A percentile compares a stretch with the other conserved stretches of the same genome.
These are phyloP conservation scores for Ennomos erosarius DNA, from an alignment of 2,888 invertebrate genomes.

Conservation along the genomic window DNA sequence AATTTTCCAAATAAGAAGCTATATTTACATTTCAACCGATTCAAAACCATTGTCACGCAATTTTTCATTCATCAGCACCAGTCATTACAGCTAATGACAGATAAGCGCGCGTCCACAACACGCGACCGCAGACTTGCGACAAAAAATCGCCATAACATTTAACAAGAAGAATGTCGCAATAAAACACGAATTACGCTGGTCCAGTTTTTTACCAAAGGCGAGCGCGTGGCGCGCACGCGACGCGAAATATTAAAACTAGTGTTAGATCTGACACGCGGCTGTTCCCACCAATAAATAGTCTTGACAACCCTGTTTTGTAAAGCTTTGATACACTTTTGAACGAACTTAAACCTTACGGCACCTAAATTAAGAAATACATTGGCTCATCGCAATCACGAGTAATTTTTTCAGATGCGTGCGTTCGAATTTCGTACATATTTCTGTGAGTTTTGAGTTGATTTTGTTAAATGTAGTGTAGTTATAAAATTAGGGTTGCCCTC, in stretches of 20 bases:
- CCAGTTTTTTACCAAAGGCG: conserved; percentile 82
- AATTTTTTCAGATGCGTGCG: neutral
- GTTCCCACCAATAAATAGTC: conserved; percentile 84
- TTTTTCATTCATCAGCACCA: conserved; percentile 55
- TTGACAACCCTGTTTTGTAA: conserved; percentile 66
- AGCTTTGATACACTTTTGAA: conserved; percentile 31
- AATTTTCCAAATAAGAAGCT: neutral
- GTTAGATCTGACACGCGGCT: conserved; percentile 84
- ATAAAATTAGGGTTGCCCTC: conserved; percentile 75
- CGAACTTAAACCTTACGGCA: conserved; percentile 41
- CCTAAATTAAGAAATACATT: conserved; percentile 29
- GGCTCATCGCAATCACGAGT: neutral
- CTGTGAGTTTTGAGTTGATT: conserved; percentile 34
- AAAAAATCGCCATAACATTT: conserved; percentile 73
- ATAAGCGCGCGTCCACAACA: conserved; percentile 48
- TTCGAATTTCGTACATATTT: conserved; percentile 40
- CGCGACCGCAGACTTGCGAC: conserved; percentile 70
- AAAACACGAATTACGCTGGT: conserved; percentile 80
- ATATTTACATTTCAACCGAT: conserved; percentile 24
- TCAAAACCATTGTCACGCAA: conserved; percentile 36
- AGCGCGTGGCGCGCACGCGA: conserved; percentile 74
- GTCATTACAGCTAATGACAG: conserved; percentile 74
- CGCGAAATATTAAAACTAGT: conserved; percentile 84
- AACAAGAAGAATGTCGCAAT: conserved; percentile 80
- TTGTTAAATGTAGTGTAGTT: conserved; percentile 37